Percentiles rank a stretch among this genome's conserved stretches.
phyloP scores from a whole-genome alignment of 1,140 invertebrate species.

The Aradophagus sp. region DNA sequence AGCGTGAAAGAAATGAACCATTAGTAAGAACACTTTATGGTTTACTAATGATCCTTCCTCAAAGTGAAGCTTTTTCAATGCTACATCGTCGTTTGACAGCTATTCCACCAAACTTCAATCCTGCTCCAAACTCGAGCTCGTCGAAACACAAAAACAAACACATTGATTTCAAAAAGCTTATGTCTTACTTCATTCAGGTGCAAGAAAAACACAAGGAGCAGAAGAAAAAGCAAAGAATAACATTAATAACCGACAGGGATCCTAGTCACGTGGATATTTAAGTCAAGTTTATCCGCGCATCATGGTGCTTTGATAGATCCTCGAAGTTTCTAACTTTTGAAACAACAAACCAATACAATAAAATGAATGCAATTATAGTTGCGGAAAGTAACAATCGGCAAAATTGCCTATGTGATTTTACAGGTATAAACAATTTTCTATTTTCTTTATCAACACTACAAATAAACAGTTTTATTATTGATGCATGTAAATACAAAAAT shows the following conservation, averaged over 20 bases:
- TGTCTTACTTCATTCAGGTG: slow-evolving; percentile 79
- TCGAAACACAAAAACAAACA: slow-evolving; percentile 38
- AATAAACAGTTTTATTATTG: too few species aligned
- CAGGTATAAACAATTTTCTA: too few species aligned
- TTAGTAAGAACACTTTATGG: slow-evolving; percentile 95
- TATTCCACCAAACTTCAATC: slow-evolving; percentile 81
- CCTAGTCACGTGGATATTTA: slow-evolving; percentile 59
- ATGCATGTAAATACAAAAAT: too few species aligned
- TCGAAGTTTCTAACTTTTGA: too few species aligned
- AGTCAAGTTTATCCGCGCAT: too few species aligned
- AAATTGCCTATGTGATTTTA: too few species aligned
- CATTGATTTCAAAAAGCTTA: slow-evolving; percentile 79
- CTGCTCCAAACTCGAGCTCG: slow-evolving; percentile 20
- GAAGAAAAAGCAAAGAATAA: slow-evolving; percentile 73
- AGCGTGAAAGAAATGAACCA: slow-evolving; percentile 84
- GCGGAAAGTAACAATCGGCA: too few species aligned
- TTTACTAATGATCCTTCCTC: slow-evolving; percentile 97
- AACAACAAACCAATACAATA: too few species aligned
- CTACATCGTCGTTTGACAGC: slow-evolving; percentile 91
- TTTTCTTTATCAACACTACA: too few species aligned
- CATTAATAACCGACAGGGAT: slow-evolving; percentile 64
- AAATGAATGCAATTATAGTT: too few species aligned
- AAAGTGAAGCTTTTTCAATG: slow-evolving; percentile 95
- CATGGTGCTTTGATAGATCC: too few species aligned
- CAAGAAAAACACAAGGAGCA: slow-evolving; percentile 80